Evolutionary conservation across 2,113 vertebrate species (phyloP).

Genomic region (Macrotus californicus): DNA sequence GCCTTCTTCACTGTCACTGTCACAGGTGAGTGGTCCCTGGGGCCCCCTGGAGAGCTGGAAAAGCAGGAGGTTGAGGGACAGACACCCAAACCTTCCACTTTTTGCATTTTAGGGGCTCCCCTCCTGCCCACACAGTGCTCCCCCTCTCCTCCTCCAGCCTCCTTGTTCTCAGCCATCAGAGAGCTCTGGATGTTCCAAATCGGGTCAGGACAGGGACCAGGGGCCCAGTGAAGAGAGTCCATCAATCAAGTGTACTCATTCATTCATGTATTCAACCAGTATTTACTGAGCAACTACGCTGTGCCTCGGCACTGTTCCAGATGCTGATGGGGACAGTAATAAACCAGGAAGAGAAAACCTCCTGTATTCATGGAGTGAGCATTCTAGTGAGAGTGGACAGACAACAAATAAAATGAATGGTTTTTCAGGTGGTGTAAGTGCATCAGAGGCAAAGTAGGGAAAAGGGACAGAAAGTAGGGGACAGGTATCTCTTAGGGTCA

Average conservation of each 20-base stretch:
- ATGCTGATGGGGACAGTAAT: neutral
- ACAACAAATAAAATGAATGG: neutral
- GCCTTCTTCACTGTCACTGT: constrained; percentile 91
- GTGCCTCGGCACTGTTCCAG: neutral
- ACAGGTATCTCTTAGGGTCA: accelerated
- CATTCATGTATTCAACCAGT: neutral
- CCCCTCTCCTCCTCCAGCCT: neutral
- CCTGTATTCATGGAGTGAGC: neutral
- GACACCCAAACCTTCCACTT: neutral
- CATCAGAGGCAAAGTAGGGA: neutral
- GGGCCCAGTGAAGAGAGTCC: neutral
- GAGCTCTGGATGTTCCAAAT: neutral
- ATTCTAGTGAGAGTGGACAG: neutral
- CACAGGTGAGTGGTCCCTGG: constrained; percentile 81
- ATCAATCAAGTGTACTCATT: neutral
- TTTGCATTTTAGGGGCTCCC: neutral
- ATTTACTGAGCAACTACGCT: neutral
- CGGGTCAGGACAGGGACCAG: neutral
- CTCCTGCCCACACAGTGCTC: neutral
- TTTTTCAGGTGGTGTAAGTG: neutral
- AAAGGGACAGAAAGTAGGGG: neutral
- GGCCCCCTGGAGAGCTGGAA: neutral
- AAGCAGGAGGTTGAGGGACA: neutral
- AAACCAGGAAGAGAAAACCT: neutral
- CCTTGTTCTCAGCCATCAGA: neutral